phyloP scores from a whole-genome alignment of 1,140 invertebrate species.

The Aculops lycopersici region DNA sequence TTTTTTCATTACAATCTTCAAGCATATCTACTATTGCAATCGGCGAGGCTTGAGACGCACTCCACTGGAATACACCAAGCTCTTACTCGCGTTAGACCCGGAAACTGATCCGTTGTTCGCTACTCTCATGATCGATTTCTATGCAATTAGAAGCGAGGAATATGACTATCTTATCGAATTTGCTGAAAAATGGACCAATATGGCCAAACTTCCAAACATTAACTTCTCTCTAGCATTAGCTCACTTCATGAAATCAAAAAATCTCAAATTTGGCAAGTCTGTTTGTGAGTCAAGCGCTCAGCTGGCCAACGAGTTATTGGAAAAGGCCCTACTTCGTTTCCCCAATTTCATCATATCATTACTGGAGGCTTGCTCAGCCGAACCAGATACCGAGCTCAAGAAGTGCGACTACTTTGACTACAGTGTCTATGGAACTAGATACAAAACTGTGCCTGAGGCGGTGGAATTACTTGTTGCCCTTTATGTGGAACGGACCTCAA shows the following conservation, averaged over 20 bases:
- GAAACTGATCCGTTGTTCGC: constrained; percentile 47
- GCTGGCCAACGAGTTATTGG: constrained; percentile 26
- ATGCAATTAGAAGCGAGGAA: constrained; percentile 43
- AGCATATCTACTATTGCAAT: constrained; percentile 44
- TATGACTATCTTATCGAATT: constrained; percentile 41
- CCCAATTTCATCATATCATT: constrained; percentile 36
- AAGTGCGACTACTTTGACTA: constrained; percentile 7
- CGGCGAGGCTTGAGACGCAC: constrained; percentile 26
- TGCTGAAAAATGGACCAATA: constrained; percentile 27
- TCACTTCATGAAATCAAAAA: constrained; percentile 19
- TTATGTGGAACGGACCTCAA: constrained; percentile 34
- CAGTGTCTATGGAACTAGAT: background rate
- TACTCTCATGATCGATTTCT: constrained; percentile 48
- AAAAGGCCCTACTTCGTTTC: constrained; percentile 48
- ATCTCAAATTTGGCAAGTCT: constrained; percentile 11
- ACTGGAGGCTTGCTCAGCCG: constrained; percentile 38
- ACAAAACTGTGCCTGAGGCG: constrained; percentile 21
- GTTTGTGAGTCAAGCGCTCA: background rate
- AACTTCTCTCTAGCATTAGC: constrained; percentile 48
- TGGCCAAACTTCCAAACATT: constrained; percentile 50
- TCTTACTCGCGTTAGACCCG: constrained; percentile 32
- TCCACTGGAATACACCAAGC: constrained; percentile 20
- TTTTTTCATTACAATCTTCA: constrained; percentile 48
- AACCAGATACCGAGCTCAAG: constrained; percentile 27
- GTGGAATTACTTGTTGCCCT: constrained; percentile 27